Percentiles rank a stretch among this genome's conserved stretches.
These are phyloP conservation scores for Telmatochromis bifrenatus DNA, from an alignment of 2,113 vertebrate genomes.

Conservation along the genomic window DNA sequence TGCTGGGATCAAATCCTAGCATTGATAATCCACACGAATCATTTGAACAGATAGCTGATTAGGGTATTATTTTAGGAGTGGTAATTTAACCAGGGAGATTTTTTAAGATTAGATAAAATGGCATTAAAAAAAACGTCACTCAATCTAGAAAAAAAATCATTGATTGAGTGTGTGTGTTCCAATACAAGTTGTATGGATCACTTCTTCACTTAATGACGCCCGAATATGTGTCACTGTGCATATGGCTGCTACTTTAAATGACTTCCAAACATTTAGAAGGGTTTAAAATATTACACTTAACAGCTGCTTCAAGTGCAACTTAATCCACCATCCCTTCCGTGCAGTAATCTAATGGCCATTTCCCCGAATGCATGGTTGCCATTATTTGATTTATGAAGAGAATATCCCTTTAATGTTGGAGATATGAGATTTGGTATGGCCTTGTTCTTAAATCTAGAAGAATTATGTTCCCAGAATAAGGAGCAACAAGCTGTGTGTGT, in stretches of 20 bases:
- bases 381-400: conserved; percentile 17
- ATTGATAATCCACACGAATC: conserved; percentile 43
- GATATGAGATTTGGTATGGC: conserved; percentile 18
- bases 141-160: background rate
- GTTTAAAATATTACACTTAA: conserved; percentile 15
- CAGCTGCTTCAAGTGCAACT: conserved; percentile 23
- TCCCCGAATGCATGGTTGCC: background rate
- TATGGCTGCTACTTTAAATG: background rate
- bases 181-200: background rate
- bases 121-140: background rate
- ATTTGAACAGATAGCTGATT: conserved; percentile 25
- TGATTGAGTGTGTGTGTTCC: background rate
- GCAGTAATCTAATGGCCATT: conserved; percentile 26
- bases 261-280: background rate
- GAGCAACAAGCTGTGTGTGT: background rate
- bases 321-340: conserved; percentile 22
- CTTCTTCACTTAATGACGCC: background rate
- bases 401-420: conserved; percentile 11
- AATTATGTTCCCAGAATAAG: conserved; percentile 5
- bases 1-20: conserved; percentile 34
- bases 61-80: background rate
- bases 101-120: background rate
- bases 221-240: background rate
- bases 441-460: conserved; percentile 29
- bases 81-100: background rate